phyloP scores from a whole-genome alignment of 2,113 vertebrate species.

The Cynoglossus semilaevis region DNA sequence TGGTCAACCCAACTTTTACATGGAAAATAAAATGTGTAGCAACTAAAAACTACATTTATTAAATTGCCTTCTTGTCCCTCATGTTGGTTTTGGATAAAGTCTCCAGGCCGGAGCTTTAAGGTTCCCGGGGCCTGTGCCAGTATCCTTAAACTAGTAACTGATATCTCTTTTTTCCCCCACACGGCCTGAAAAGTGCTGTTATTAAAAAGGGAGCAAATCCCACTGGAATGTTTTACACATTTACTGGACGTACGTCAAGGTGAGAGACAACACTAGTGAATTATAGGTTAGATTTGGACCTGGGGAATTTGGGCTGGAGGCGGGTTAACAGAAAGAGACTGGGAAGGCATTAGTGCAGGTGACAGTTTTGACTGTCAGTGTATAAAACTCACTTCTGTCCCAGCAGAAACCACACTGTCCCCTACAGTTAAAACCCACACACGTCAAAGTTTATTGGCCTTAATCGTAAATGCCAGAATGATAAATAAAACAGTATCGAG shows the following conservation, averaged over 20 bases:
- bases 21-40: conserved; percentile 71
- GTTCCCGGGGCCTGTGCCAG: conserved; percentile 68
- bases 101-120: conserved; percentile 57
- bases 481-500: conserved; percentile 74
- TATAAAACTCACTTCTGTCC: conserved; percentile 42
- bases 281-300: conserved; percentile 72
- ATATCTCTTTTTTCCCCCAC: conserved; percentile 65
- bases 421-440: conserved; percentile 71
- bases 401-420: conserved; percentile 70
- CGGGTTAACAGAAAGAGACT: conserved; percentile 39
- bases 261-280: conserved; percentile 78
- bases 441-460: conserved; percentile 74
- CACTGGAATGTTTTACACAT: conserved; percentile 76
- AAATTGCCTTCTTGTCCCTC: conserved; percentile 73
- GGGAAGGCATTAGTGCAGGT: conserved; percentile 52
- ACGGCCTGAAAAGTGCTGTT: conserved; percentile 68
- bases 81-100: conserved; percentile 79
- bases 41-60: conserved; percentile 74
- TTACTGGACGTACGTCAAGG: conserved; percentile 79
- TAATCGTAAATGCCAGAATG: conserved; percentile 72
- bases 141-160: conserved; percentile 76
- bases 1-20: conserved; percentile 46
- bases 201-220: conserved; percentile 78
- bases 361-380: conserved; percentile 62
- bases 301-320: conserved; percentile 53